These are phyloP conservation scores for Stenotaenia linearis DNA, from an alignment of 2,888 invertebrate genomes.

Conservation along the genomic window DNA sequence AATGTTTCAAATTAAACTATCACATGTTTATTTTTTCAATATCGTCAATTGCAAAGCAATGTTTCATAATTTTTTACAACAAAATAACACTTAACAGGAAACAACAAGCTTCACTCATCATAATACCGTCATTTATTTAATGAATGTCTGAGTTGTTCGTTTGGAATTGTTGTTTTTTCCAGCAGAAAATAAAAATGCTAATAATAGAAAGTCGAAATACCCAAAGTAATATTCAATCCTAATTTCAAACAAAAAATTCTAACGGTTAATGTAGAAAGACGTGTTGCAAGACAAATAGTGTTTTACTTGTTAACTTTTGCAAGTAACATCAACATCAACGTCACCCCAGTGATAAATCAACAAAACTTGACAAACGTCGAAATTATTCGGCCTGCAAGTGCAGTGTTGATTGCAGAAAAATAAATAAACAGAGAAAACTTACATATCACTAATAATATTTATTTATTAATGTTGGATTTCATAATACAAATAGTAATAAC, in stretches of 20 bases:
- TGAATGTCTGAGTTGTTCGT: too few relatives aligned
- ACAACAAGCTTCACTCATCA: too few relatives aligned
- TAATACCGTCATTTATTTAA: too few relatives aligned
- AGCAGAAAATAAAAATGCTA: background rate
- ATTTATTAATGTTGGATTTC: background rate
- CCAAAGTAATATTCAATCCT: background rate
- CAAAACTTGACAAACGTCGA: background rate
- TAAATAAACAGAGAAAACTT: background rate
- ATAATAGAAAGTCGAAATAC: background rate
- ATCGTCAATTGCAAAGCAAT: background rate
- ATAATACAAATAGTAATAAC: background rate
- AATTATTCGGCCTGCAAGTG: background rate
- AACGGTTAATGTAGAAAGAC: background rate
- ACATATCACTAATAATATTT: background rate
- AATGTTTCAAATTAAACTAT: background rate
- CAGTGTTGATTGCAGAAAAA: background rate
- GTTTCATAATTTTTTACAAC: background rate
- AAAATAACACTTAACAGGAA: too few relatives aligned
- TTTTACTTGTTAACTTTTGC: background rate
- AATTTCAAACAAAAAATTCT: background rate
- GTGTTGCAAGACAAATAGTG: background rate
- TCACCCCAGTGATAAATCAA: constrained; percentile 4
- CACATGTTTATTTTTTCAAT: background rate
- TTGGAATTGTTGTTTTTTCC: background rate
- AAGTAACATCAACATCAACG: background rate